These are phyloP conservation scores for Spilogale gracilis DNA, from an alignment of 2,113 vertebrate genomes.

Conservation along the genomic window DNA sequence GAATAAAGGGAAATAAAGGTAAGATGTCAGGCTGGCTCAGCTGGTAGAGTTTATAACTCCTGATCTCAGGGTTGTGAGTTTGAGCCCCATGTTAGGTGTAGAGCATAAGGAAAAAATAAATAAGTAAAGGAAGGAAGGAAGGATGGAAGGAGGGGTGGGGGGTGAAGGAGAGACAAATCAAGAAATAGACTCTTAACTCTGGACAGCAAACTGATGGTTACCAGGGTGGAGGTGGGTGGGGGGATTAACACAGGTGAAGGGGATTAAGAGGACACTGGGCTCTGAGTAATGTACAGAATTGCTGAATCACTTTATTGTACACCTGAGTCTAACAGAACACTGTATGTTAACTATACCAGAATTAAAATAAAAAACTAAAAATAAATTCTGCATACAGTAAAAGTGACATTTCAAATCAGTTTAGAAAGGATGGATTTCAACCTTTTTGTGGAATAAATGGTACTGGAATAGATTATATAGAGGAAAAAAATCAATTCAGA, in stretches of 20 bases:
- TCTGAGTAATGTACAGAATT: background rate
- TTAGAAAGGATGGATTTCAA: background rate
- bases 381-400: background rate
- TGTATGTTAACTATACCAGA: background rate
- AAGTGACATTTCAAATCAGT: slow-evolving; percentile 1
- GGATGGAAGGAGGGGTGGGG: background rate
- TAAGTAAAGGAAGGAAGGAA: background rate
- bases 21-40: too few species aligned
- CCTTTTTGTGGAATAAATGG: background rate
- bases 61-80: background rate
- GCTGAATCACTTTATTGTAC: background rate
- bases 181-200: background rate
- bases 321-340: background rate
- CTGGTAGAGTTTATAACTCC: too few species aligned
- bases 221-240: background rate
- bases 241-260: background rate
- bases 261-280: background rate
- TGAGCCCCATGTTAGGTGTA: background rate
- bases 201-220: background rate
- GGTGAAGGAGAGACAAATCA: background rate
- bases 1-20: background rate
- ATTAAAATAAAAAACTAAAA: background rate
- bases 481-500: background rate
- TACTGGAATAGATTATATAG: background rate
- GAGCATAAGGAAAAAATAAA: background rate